Conservation (phyloP, 1,140 invertebrate species). For the Drosophila aff. region DNA sequence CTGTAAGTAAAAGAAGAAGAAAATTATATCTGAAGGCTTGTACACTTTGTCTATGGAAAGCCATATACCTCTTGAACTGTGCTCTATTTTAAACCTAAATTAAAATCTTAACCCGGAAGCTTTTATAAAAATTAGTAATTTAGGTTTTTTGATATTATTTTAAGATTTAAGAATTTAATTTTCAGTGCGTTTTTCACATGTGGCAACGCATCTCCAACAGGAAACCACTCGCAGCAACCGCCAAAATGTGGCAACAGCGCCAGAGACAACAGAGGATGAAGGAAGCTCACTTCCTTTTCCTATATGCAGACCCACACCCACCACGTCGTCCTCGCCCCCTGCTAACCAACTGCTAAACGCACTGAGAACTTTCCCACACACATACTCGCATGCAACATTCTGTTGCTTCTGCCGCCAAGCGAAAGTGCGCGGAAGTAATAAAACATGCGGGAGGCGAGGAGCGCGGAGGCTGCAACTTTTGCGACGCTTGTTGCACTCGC, state of each 20-base stretch:
- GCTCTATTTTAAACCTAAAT: too few relatives aligned
- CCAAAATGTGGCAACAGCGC: conserved; percentile 76
- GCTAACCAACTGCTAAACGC: conserved; percentile 66
- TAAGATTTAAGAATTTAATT: not conserved
- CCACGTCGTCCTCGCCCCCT: not conserved
- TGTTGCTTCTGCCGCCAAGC: conserved; percentile 56
- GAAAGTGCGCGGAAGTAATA: conserved; percentile 82
- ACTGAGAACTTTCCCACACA: conserved; percentile 77
- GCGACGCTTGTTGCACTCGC: conserved; percentile 68
- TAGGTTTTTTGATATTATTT: not conserved
- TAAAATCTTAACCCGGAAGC: not conserved
- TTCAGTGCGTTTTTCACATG: conserved; percentile 30
- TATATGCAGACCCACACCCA: conserved; percentile 7
- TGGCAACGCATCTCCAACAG: conserved; percentile 77
- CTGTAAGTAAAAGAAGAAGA: not conserved
- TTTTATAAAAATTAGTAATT: not conserved
- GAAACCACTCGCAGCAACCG: conserved; percentile 77
- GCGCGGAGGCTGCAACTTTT: conserved; percentile 42
- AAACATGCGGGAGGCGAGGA: conserved; percentile 55
- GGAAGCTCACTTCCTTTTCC: conserved; percentile 59
- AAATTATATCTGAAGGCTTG: not conserved
- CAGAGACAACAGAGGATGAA: conserved; percentile 63
- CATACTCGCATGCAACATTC: conserved; percentile 43
- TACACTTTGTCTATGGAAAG: not conserved
- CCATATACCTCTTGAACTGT: not conserved